phyloP scores from a whole-genome alignment of 2,888 invertebrate species.

The Parnassius smintheus region DNA sequence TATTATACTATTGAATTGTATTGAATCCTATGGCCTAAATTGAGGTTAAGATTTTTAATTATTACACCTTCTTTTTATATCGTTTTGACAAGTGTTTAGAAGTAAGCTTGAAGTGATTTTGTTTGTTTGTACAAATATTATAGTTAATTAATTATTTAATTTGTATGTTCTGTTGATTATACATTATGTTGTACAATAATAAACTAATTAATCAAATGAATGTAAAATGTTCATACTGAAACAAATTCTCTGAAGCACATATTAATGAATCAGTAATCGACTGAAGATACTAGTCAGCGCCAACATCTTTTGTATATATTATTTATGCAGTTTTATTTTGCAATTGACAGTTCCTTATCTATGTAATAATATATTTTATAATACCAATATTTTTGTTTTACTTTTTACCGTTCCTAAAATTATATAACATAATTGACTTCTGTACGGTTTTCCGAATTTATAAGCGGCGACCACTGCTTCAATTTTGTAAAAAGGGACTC shows the following conservation, averaged over 20 bases:
- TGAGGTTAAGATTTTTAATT: not conserved
- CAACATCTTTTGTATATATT: slow-evolving; percentile 18
- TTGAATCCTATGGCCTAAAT: no score
- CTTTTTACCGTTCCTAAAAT: not conserved
- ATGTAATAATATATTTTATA: slow-evolving; percentile 17
- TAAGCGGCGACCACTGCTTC: no score
- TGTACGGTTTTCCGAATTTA: no score
- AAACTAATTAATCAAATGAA: not conserved
- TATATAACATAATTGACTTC: no score
- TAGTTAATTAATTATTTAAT: not conserved
- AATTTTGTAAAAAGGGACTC: no score
- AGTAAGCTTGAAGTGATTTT: slow-evolving; percentile 5
- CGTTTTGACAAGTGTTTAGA: not conserved
- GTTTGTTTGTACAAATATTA: not conserved
- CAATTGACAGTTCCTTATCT: slow-evolving; percentile 23
- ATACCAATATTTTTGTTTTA: not conserved
- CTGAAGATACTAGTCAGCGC: slow-evolving; percentile 17
- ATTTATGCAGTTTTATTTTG: slow-evolving; percentile 8
- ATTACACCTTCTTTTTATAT: not conserved
- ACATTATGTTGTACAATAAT: not conserved
- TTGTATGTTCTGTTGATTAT: no score
- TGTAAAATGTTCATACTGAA: not conserved
- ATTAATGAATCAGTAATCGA: no score
- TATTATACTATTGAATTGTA: no score
- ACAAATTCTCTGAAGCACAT: no score